Percentiles rank a stretch among this genome's conserved stretches.
These are phyloP conservation scores for Aphaenogaster rudis DNA, from an alignment of 1,140 invertebrate genomes.

Conservation along the genomic window DNA sequence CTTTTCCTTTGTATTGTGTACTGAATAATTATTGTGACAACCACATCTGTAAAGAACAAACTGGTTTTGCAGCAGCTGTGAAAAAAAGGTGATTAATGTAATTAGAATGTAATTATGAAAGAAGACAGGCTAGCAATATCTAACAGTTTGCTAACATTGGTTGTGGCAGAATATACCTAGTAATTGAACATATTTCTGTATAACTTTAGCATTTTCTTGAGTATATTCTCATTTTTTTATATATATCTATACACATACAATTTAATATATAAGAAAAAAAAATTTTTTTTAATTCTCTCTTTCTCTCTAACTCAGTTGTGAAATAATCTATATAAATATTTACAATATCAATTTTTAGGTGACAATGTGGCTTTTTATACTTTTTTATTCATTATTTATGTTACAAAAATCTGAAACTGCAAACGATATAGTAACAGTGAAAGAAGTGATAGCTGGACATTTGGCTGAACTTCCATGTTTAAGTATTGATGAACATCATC, in stretches of 20 bases:
- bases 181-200: slow-evolving; percentile 16
- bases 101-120: slow-evolving; percentile 67
- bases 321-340: slow-evolving; percentile 14
- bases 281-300: background rate
- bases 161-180: background rate
- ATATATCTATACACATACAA: background rate
- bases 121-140: background rate
- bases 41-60: slow-evolving; percentile 66
- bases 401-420: slow-evolving; percentile 61
- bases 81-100: slow-evolving; percentile 63
- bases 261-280: background rate
- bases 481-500: slow-evolving; percentile 90
- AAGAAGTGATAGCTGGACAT: slow-evolving; percentile 88
- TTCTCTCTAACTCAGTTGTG: background rate
- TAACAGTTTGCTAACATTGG: slow-evolving; percentile 27
- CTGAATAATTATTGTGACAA: slow-evolving; percentile 65
- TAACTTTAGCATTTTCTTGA: background rate
- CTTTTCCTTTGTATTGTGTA: slow-evolving; percentile 46
- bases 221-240: background rate
- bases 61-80: slow-evolving; percentile 44
- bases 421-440: slow-evolving; percentile 80
- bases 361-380: slow-evolving; percentile 68
- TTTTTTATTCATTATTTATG: slow-evolving; percentile 74
- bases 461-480: slow-evolving; percentile 89
- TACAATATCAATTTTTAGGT: slow-evolving; percentile 76